These are phyloP conservation scores for Itoplectis maculator DNA, from an alignment of 2,888 invertebrate species.

Conservation along the genomic window DNA sequence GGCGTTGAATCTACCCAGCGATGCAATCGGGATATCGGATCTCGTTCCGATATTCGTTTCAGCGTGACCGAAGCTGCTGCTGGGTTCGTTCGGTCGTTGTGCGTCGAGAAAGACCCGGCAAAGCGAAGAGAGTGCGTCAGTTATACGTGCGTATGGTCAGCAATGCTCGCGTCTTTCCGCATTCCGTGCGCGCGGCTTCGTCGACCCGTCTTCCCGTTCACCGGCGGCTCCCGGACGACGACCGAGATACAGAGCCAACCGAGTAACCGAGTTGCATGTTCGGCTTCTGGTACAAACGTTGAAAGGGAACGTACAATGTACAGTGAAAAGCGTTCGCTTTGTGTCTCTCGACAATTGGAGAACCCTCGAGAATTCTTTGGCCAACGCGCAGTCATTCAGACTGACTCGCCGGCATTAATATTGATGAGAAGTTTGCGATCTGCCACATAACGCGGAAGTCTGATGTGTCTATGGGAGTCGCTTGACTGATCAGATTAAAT, in stretches of 20 bases:
- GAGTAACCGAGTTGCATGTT: constrained; percentile 37
- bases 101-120: constrained; percentile 12
- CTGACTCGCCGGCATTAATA: constrained; percentile 59
- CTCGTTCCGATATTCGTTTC: constrained; percentile 38
- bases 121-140: constrained; percentile 20
- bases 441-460: not conserved
- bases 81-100: not conserved
- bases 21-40: constrained; percentile 59
- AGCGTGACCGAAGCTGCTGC: constrained; percentile 12
- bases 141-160: constrained; percentile 36
- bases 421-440: constrained; percentile 59
- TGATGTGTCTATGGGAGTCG: not conserved
- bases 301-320: constrained; percentile 49
- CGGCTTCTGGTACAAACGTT: not conserved
- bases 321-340: constrained; percentile 41
- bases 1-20: constrained; percentile 2
- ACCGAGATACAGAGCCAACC: constrained; percentile 58
- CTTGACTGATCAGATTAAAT: constrained; percentile 47
- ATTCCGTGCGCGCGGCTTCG: constrained; percentile 49
- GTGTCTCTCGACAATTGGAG: constrained; percentile 41
- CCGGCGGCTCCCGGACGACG: constrained; percentile 51
- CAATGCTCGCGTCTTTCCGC: constrained; percentile 61
- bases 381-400: constrained; percentile 57
- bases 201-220: constrained; percentile 55
- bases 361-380: constrained; percentile 15